These are phyloP conservation scores for Notodonta dromedarius DNA, from an alignment of 2,888 invertebrate genomes.

Conservation along the genomic window DNA sequence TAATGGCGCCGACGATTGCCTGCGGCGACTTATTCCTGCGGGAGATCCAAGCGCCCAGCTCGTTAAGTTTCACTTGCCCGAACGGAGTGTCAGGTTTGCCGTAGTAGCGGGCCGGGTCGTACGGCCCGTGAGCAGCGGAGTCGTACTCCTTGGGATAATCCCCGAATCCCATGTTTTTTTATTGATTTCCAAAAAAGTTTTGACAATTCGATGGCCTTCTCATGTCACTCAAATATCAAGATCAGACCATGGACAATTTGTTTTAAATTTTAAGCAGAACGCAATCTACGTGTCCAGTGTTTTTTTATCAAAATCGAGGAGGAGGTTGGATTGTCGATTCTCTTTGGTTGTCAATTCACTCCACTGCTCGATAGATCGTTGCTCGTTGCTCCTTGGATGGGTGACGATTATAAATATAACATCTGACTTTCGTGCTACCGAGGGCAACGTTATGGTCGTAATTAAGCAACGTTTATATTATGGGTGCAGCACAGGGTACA, in stretches of 20 bases:
- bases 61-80: constrained; percentile 9
- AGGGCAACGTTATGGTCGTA: no score
- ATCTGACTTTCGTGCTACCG: no score
- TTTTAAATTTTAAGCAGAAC: no score
- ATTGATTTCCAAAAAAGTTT: not conserved
- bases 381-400: no score
- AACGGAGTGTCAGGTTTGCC: constrained; percentile 88
- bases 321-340: no score
- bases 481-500: no score
- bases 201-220: not conserved
- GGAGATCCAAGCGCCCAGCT: constrained; percentile 10
- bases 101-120: constrained; percentile 93
- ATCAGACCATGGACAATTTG: not conserved
- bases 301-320: no score
- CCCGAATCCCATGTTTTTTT: constrained; percentile 85
- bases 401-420: no score
- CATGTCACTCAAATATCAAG: not conserved
- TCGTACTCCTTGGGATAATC: constrained; percentile 93
- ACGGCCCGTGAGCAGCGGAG: constrained; percentile 92
- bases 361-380: no score
- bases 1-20: constrained; percentile 15
- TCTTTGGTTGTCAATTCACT: no score
- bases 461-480: no score
- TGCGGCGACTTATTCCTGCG: constrained; percentile 15
- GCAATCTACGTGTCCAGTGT: no score